Evolutionary conservation across 2,797 vertebrate genomes (phyloP), one percentile per base, ranked within the genome.

Genomic region (Knipowitschia caucasica): DNA sequence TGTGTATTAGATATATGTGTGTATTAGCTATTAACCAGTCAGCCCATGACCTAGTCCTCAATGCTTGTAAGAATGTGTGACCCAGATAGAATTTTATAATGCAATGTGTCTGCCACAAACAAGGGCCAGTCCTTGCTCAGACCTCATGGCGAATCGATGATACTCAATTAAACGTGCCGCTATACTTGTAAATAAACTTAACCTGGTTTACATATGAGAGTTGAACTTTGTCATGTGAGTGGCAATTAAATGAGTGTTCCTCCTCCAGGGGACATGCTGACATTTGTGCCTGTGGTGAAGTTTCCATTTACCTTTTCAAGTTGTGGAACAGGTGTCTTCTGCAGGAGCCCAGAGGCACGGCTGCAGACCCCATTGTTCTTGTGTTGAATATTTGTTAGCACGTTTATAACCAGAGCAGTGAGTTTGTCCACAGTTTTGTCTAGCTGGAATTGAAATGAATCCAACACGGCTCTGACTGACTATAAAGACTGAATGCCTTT

Each of bases 301-400:
- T 70, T 67, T 79, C 51, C 52, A 56, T 36, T 73, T 73, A 45
- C 65, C 47, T 78, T 29, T 68, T 74, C 31, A 67, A 56, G 56
- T 61, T 40, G 7, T 24, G 3, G 5, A 8, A 59, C 69, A 80
- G 79, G 80, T 79, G 75, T 73, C 53, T 57, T 57, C 64, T 58
- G 40, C 45, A 47, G 23, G 23, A 53, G 68, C 71, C 68, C 20
- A 42, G 27, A 61, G 71, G 56, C 49, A 36, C 50, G 55, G 47
- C 60, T 42, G 63, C 6, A 2, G 1, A n/a, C 21, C 27, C 3
- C 29, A 21, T 59, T 62, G 58, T 61, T 5, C 5, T 23, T 3
- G 42, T 56, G 60, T 33, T 62, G 45, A 20, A 17, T 11, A 31
- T 27, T 14, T 20, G 27, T 15, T 17, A 27, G 56, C 58, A 30